Evolutionary conservation across 1,140 invertebrate genomes (phyloP).

Genomic region (Glossosoma conforme): DNA sequence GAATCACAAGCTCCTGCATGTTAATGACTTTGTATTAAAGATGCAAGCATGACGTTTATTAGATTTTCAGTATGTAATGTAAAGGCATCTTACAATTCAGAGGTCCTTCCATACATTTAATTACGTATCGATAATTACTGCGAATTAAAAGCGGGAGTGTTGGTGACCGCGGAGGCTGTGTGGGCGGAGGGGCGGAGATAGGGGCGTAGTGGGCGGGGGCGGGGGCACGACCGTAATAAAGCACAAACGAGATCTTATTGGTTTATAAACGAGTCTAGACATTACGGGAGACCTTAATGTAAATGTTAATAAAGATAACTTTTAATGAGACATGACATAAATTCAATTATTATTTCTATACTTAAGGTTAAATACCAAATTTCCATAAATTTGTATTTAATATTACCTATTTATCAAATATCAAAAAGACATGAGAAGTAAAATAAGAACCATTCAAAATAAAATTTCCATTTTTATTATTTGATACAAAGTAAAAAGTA

Average conservation of each 20-base stretch:
- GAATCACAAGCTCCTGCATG: no score
- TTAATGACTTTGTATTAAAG: no score
- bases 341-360: neutral
- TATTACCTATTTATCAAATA: no score
- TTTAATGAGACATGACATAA: constrained; percentile 21
- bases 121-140: constrained; percentile 16
- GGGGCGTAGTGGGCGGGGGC: neutral
- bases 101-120: constrained; percentile 20
- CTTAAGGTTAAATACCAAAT: no score
- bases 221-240: constrained; percentile 14
- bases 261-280: constrained; percentile 24
- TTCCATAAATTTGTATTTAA: no score
- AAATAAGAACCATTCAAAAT: no score
- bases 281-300: constrained; percentile 12
- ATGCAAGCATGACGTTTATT: no score
- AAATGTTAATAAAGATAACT: constrained; percentile 20
- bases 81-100: no score
- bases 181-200: neutral
- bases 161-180: neutral
- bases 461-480: no score
- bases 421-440: no score
- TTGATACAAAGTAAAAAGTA: no score
- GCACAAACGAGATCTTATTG: constrained; percentile 23
- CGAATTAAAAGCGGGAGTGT: constrained; percentile 8
- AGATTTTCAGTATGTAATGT: no score